These are phyloP conservation scores for Ellobium chinense DNA, from an alignment of 2,888 invertebrate genomes.

Conservation along the genomic window DNA sequence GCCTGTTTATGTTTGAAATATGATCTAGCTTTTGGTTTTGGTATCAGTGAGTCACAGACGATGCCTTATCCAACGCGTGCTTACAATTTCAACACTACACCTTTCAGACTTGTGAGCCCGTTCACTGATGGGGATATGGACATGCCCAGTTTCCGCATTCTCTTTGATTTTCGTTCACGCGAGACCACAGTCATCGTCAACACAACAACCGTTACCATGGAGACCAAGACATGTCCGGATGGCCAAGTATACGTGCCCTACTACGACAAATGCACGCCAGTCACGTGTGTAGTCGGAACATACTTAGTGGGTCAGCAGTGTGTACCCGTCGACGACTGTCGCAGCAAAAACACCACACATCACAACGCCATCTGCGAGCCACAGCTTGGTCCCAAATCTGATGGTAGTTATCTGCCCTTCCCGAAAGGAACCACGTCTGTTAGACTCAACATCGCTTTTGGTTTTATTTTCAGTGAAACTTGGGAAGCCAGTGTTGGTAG, in stretches of 20 bases:
- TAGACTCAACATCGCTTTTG: constrained; percentile 7
- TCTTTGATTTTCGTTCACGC: constrained; percentile 11
- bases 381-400: neutral
- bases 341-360: neutral
- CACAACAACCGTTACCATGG: neutral
- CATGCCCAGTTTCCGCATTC: constrained; percentile 12
- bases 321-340: neutral
- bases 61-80: too few relatives aligned
- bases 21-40: too few relatives aligned
- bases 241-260: constrained; percentile 7
- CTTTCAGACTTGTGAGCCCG: too few relatives aligned
- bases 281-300: neutral
- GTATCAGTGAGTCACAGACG: too few relatives aligned
- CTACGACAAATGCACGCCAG: neutral
- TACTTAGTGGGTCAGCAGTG: neutral
- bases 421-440: neutral
- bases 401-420: neutral
- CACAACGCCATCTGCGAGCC: neutral
- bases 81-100: too few relatives aligned
- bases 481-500: neutral
- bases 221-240: constrained; percentile 19
- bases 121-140: too few relatives aligned
- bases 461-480: neutral
- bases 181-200: neutral
- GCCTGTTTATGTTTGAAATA: too few relatives aligned